Percentiles rank a stretch among this genome's conserved stretches.
phyloP scores from a whole-genome alignment of 2,113 vertebrate genomes.

The Zosterops lateralis region DNA sequence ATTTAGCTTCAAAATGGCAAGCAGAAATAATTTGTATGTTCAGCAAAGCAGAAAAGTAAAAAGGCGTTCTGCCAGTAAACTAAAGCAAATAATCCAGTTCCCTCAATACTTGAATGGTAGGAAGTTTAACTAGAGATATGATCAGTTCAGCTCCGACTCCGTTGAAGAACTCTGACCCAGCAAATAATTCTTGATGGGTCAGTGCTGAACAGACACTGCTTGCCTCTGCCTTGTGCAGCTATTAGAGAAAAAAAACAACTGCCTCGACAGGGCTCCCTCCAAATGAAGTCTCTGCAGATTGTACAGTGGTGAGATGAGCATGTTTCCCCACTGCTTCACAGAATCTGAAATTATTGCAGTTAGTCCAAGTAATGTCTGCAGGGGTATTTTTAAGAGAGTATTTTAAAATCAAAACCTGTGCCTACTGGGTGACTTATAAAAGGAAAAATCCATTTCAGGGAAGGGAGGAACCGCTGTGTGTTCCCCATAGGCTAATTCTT shows the following conservation, averaged over 20 bases:
- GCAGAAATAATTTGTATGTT: neutral
- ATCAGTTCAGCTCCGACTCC: neutral
- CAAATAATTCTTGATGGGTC: neutral
- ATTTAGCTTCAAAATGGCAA: neutral
- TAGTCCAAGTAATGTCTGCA: neutral
- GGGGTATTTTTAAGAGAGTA: neutral
- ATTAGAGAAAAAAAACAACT: neutral
- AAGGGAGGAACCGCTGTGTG: conserved; percentile 15
- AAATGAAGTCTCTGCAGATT: conserved; percentile 12
- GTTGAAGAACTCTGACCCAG: neutral
- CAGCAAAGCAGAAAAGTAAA: neutral
- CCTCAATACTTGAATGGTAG: neutral
- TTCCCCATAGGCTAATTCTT: conserved; percentile 25
- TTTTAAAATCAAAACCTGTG: conserved; percentile 42
- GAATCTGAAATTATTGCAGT: conserved; percentile 22
- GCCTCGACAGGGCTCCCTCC: neutral
- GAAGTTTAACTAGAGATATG: neutral
- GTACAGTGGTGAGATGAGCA: neutral
- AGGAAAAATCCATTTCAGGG: conserved; percentile 17
- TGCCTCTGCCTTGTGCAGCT: neutral
- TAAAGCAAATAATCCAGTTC: neutral
- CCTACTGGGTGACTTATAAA: conserved; percentile 1
- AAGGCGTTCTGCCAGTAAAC: neutral
- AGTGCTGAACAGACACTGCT: neutral
- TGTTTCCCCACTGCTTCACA: neutral